Percentiles rank a stretch among this genome's conserved stretches.
These are phyloP conservation scores for Rhinichthys osculus DNA, from an alignment of 2,797 vertebrate genomes.

Conservation along the genomic window DNA sequence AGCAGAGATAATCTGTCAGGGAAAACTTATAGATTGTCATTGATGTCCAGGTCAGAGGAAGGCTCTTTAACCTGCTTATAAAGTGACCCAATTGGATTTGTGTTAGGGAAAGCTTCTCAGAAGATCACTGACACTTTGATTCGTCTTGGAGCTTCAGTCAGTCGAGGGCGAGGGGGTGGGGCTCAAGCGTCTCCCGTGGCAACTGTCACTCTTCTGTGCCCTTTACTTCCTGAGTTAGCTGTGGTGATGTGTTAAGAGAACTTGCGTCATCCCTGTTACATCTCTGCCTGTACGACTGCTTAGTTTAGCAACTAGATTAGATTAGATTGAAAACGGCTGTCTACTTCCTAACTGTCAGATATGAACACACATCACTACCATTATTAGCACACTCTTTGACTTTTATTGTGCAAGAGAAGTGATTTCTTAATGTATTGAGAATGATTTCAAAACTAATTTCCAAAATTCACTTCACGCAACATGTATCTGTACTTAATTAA, in stretches of 20 bases:
- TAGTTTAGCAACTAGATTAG: constrained; percentile 48
- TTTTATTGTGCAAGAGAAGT: not conserved
- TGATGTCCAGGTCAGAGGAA: constrained; percentile 45
- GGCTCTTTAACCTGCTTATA: constrained; percentile 59
- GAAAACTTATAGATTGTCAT: constrained; percentile 37
- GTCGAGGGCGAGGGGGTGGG: constrained; percentile 40
- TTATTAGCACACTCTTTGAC: not conserved
- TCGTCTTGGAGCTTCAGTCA: constrained; percentile 47
- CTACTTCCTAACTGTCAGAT: constrained; percentile 3
- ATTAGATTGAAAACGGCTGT: constrained; percentile 26
- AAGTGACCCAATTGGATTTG: constrained; percentile 62
- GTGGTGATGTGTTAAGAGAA: constrained; percentile 22
- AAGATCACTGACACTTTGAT: constrained; percentile 64
- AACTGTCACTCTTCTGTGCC: constrained; percentile 26
- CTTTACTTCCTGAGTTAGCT: constrained; percentile 30
- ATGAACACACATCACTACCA: not conserved
- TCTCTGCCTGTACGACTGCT: constrained; percentile 21
- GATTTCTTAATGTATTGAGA: not conserved
- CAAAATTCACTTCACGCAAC: not conserved
- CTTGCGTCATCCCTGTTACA: constrained; percentile 45
- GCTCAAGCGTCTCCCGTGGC: constrained; percentile 18
- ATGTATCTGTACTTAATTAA: not conserved
- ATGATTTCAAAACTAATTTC: not conserved
- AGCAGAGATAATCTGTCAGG: constrained; percentile 27
- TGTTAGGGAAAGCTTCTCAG: constrained; percentile 61